Conservation (phyloP, 1,140 invertebrate genomes). For the Halictus rubicundus region DNA sequence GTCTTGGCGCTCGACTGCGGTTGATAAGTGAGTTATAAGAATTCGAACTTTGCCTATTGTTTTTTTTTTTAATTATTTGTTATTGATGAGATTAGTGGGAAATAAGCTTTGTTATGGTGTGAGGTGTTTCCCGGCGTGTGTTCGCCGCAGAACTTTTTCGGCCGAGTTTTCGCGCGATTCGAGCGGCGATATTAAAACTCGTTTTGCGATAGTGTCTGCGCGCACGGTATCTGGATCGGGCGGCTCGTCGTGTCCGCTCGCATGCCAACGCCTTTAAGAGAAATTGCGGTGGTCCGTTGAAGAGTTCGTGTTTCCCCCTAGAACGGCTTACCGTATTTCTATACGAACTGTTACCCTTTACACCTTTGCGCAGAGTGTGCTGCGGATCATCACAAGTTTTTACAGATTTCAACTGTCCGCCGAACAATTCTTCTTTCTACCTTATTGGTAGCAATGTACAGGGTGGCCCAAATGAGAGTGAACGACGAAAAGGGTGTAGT, state of each 20-base stretch:
- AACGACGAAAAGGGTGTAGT: no score
- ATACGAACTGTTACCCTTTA: neutral
- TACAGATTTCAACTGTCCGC: no score
- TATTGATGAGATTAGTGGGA: no score
- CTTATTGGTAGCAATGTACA: no score
- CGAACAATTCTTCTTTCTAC: no score
- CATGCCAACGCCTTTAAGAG: conserved; percentile 49
- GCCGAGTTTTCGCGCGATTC: conserved; percentile 21
- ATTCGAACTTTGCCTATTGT: no score
- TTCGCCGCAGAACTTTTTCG: conserved; percentile 18
- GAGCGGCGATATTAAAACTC: conserved; percentile 42
- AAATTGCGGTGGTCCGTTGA: conserved; percentile 38
- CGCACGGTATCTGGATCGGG: conserved; percentile 36
- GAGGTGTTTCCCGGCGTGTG: conserved; percentile 14
- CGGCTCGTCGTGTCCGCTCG: conserved; percentile 15
- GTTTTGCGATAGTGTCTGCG: conserved; percentile 41
- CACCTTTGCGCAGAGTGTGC: no score
- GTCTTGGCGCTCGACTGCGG: no score
- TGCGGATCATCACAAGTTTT: no score
- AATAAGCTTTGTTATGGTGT: neutral
- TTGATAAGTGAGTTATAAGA: no score
- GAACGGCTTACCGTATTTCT: neutral
- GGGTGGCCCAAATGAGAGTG: no score
- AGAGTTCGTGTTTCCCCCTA: conserved; percentile 3
- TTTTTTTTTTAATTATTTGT: no score